A percentile compares a stretch with the other conserved stretches of the same genome.
Evolutionary conservation across 1,140 invertebrate species (phyloP).

Genomic region (Brachionus plicatilis): DNA sequence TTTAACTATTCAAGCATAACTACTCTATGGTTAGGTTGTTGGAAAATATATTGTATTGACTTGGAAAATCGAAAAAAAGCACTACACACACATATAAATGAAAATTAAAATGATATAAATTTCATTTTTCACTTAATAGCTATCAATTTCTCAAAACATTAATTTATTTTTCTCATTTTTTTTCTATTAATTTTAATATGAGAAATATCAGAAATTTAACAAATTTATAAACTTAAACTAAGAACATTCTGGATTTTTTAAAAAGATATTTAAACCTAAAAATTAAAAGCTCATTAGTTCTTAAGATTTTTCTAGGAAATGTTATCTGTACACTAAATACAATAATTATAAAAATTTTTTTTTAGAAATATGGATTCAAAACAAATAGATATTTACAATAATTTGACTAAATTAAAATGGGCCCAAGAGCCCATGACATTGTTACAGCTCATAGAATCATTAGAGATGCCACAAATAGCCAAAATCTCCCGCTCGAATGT

Average conservation of each 20-base stretch:
- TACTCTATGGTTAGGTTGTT: conserved; percentile 4
- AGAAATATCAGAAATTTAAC: neutral
- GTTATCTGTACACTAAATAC: neutral
- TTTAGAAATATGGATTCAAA: neutral
- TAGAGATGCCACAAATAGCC: conserved; percentile 31
- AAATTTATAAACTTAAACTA: neutral
- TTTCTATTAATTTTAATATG: neutral
- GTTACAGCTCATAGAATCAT: conserved; percentile 26
- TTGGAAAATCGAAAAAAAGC: neutral
- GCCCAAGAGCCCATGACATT: conserved; percentile 31
- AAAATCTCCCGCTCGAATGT: neutral
- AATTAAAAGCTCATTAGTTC: too few species aligned
- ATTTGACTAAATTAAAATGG: conserved; percentile 27
- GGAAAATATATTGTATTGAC: neutral
- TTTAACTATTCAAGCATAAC: conserved; percentile 31
- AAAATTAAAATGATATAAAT: neutral
- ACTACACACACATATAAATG: neutral
- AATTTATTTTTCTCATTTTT: neutral
- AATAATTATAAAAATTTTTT: neutral
- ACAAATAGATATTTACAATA: neutral
- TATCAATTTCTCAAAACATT: conserved; percentile 13
- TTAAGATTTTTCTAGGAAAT: neutral
- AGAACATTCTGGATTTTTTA: neutral
- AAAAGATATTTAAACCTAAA: neutral
- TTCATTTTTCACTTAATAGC: conserved; percentile 13